Conservation (phyloP, 64 coral and sea anemone species). For the Montipora capricornis region DNA sequence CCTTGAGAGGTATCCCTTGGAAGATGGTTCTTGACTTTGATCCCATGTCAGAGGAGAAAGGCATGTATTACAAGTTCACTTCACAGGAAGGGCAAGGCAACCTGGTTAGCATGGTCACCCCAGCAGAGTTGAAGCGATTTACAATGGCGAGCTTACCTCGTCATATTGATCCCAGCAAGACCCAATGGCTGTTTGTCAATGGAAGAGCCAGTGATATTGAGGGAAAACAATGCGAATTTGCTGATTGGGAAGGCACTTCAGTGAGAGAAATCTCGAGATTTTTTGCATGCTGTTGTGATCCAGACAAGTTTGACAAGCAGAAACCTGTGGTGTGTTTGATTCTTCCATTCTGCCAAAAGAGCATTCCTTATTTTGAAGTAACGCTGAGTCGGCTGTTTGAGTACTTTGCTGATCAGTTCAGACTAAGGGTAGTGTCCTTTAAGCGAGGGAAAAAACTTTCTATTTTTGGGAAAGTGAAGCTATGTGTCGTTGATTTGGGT, state of each 20-base stretch:
- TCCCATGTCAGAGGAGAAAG: conserved; percentile 82
- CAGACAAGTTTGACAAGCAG: conserved; percentile 82
- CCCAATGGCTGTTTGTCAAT: conserved; percentile 84
- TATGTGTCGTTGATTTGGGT: too few species aligned
- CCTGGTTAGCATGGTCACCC: conserved; percentile 73
- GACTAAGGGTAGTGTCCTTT: too few species aligned
- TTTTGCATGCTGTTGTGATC: conserved; percentile 80
- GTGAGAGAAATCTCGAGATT: conserved; percentile 73
- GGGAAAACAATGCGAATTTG: too few species aligned
- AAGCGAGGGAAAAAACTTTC: too few species aligned
- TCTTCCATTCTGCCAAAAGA: conserved; percentile 49
- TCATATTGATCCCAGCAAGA: conserved; percentile 66
- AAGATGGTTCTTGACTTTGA: conserved; percentile 76
- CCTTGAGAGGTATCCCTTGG: conserved; percentile 81
- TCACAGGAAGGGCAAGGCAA: conserved; percentile 53
- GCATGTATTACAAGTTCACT: conserved; percentile 73
- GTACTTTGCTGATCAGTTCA: conserved; percentile 71
- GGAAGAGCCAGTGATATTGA: conserved; percentile 72
- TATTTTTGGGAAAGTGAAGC: too few species aligned
- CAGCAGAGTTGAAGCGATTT: conserved; percentile 47
- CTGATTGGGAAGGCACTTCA: conserved; percentile 66
- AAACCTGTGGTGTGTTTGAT: conserved; percentile 77
- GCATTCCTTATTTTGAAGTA: conserved; percentile 38
- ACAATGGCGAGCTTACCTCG: conserved; percentile 43
- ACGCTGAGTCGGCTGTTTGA: conserved; percentile 67